Evolutionary conservation across 1,140 invertebrate species (phyloP), one percentile per base, ranked within the genome.

Genomic region (Macrobrachium nipponense): DNA sequence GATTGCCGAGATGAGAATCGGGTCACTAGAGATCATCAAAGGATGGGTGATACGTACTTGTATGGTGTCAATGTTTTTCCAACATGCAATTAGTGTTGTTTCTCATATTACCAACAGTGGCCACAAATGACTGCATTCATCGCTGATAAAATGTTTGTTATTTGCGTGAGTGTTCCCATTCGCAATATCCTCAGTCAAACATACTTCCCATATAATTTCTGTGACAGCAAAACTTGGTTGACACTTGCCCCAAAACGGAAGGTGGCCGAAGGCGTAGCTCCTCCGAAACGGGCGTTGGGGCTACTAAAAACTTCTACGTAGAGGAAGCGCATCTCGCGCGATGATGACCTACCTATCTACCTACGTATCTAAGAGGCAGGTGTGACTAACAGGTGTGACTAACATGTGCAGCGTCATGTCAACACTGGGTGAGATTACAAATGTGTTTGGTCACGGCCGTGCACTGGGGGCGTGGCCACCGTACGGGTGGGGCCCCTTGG

Each of bases 371-470:
- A 83, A n/a, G n/a, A 76, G 59, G n/a, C n/a, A 76, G 59, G 73
- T 77, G 73, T 66, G 72, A 76, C 72, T 58, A 78, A 77, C 75
- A 68, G 43, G 82, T 78, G 75, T 84, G 73, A 77, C 82, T 78
- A 84, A 78, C 73, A 78, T 84, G 82, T 66, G 75, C 82, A 78
- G 62, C 73, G 64, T 85, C 82, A 79, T 85, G 82, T 85, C 82
- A 85, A 85, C 82, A 79, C 61, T 79, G 64, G 61, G 62, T 61
- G 61, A 75, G 68, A 80, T 72, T 75, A 86, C 84, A 73, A 73
- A 80, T 80, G 64, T 68, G 84, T 80, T 73, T 80, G 66, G 84
- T 86, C 84, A 86, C 84, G 84, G 84, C 76, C 76, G 76, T 78
- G 76, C 83, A 79, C 20, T 44, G 66, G 70, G 66, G 83, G 83